phyloP scores from a whole-genome alignment of 2,888 invertebrate genomes.

The Drosophila rubida region DNA sequence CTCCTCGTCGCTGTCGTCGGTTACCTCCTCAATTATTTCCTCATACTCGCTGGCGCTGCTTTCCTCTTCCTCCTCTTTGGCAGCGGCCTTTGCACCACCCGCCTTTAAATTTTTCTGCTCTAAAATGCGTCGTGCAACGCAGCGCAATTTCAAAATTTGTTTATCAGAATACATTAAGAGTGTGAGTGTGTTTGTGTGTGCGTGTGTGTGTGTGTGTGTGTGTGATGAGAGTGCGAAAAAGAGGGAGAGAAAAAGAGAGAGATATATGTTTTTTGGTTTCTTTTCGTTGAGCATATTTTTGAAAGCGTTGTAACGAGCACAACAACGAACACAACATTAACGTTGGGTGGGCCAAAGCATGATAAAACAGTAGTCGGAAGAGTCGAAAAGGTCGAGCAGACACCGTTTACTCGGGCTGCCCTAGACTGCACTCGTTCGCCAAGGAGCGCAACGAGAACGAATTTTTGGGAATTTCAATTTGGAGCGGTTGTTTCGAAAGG shows the following conservation, averaged over 20 bases:
- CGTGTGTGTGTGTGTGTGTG: conserved; percentile 17
- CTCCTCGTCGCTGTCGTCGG: conserved; percentile 79
- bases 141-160: conserved; percentile 6
- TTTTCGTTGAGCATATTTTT: background rate
- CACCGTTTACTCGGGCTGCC: conserved; percentile 17
- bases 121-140: conserved; percentile 48
- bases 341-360: conserved; percentile 1
- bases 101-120: conserved; percentile 83
- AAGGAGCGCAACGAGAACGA: conserved; percentile 7
- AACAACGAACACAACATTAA: conserved; percentile 22
- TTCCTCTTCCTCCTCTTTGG: conserved; percentile 53
- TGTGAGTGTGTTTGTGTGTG: conserved; percentile 22
- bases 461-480: conserved; percentile 4
- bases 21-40: conserved; percentile 84
- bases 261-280: conserved; percentile 9
- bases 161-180: conserved; percentile 2
- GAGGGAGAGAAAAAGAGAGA: conserved; percentile 38
- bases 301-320: conserved; percentile 18
- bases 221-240: conserved; percentile 36
- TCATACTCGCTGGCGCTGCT: conserved; percentile 84
- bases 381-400: conserved; percentile 1
- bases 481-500: background rate
- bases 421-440: too few relatives aligned
- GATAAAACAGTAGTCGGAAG: conserved; percentile 14
- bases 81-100: conserved; percentile 84